phyloP scores from a whole-genome alignment of 2,797 vertebrate species.

The Enteromius unitaeniatus region DNA sequence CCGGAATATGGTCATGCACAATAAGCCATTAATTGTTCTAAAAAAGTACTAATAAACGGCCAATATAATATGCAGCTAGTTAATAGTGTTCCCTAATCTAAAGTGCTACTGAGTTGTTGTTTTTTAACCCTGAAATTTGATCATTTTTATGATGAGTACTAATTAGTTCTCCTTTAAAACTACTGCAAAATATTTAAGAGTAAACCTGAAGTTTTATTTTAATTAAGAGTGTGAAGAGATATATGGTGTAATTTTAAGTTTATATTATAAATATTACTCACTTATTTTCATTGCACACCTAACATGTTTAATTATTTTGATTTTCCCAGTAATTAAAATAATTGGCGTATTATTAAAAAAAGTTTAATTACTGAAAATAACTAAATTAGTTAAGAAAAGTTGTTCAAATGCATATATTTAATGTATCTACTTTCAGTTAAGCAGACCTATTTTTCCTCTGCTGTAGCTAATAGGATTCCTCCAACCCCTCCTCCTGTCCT shows the following conservation, averaged over 20 bases:
- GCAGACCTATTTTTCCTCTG: conserved; percentile 73
- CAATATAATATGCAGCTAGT: not conserved
- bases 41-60: not conserved
- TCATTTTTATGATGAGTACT: not conserved
- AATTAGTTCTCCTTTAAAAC: not conserved
- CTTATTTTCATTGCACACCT: not conserved
- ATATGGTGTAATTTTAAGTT: not conserved
- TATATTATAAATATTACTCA: not conserved
- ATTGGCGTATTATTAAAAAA: not conserved
- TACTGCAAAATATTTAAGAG: not conserved
- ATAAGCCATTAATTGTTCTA: not conserved
- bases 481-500: conserved; percentile 41
- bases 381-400: not conserved
- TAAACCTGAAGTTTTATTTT: not conserved
- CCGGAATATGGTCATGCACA: not conserved
- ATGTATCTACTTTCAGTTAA: conserved; percentile 56
- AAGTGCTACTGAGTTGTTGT: not conserved
- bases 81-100: not conserved
- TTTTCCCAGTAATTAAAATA: not conserved
- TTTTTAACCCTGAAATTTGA: not conserved
- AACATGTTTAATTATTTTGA: not conserved
- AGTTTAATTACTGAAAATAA: not conserved
- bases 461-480: conserved; percentile 79
- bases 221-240: not conserved
- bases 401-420: conserved; percentile 27